Conservation (phyloP, 2,113 vertebrate genomes). For the Datnioides undecimradiatus region DNA sequence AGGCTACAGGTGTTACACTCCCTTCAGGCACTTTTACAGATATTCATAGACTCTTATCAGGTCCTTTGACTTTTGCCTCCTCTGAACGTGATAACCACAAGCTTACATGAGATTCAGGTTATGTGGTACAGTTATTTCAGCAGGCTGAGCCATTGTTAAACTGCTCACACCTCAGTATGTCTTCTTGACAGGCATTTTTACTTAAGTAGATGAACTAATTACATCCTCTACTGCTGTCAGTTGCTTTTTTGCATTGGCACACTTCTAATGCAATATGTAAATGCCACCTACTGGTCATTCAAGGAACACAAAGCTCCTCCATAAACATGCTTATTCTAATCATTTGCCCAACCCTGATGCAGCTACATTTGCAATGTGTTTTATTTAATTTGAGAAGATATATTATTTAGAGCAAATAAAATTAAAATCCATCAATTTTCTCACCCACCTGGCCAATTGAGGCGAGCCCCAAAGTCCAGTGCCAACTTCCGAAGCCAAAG, state of each 20-base stretch:
- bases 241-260: not conserved
- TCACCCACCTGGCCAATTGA: conserved; percentile 86
- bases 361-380: not conserved
- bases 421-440: not conserved
- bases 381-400: not conserved
- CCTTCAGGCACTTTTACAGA: conserved; percentile 87
- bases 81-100: not conserved
- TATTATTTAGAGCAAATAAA: not conserved
- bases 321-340: not conserved
- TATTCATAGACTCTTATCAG: conserved; percentile 93
- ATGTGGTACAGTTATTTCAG: not conserved
- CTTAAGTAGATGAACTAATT: not conserved
- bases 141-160: not conserved
- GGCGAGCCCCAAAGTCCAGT: conserved; percentile 86
- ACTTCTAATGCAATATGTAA: not conserved
- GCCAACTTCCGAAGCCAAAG: conserved; percentile 90
- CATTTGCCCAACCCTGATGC: not conserved
- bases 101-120: not conserved
- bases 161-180: no score
- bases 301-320: conserved; percentile 24
- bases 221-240: not conserved
- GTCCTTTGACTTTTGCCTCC: conserved; percentile 70
- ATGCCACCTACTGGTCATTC: conserved; percentile 54
- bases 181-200: no score
- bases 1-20: conserved; percentile 82